These are phyloP conservation scores for Spea multiplicata DNA, from an alignment of 2,113 vertebrate species.

Conservation along the genomic window DNA sequence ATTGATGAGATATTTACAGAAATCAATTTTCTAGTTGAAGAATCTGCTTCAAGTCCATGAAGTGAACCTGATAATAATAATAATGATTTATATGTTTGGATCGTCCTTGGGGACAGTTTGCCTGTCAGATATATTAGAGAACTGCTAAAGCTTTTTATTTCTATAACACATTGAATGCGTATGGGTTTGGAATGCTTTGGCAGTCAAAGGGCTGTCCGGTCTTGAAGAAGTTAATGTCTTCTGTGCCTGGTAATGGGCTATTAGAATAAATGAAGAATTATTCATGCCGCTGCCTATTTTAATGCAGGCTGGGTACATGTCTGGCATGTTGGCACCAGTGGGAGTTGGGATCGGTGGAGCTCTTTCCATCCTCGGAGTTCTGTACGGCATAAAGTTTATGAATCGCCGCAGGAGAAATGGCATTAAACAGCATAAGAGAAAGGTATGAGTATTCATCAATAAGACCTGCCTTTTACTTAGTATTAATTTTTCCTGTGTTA, in stretches of 20 bases:
- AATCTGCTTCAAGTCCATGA: too few species aligned
- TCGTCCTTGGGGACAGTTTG: too few species aligned
- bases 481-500: not conserved
- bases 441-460: constrained; percentile 65
- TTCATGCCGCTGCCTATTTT: constrained; percentile 27
- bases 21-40: too few species aligned
- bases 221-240: not conserved
- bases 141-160: too few species aligned
- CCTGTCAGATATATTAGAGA: too few species aligned
- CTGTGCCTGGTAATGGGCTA: not conserved
- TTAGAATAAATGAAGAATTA: not conserved
- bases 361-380: constrained; percentile 87
- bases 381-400: constrained; percentile 93
- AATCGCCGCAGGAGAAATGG: constrained; percentile 87
- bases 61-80: too few species aligned
- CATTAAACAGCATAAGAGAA: constrained; percentile 91
- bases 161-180: too few species aligned
- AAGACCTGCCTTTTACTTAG: not conserved
- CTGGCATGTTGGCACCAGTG: constrained; percentile 93
- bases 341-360: constrained; percentile 91
- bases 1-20: too few species aligned
- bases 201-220: not conserved
- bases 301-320: constrained; percentile 88
- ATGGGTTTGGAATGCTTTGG: too few species aligned
- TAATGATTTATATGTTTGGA: too few species aligned